Evolutionary conservation across 2,888 invertebrate genomes (phyloP).

Genomic region (Caprella mutica): DNA sequence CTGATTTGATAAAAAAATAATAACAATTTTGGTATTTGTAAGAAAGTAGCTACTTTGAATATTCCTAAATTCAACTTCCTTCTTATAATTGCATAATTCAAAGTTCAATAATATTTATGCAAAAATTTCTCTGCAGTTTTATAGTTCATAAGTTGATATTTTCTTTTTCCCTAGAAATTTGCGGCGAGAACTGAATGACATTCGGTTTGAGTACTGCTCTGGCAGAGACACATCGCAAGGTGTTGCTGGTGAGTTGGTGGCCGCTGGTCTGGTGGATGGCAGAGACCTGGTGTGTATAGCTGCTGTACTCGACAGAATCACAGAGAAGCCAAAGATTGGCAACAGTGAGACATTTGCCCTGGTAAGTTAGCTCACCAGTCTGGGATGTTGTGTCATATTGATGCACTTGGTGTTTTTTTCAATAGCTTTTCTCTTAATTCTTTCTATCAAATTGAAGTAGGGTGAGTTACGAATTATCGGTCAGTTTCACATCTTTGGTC

Average conservation of each 20-base stretch:
- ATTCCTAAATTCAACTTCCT: too few species aligned
- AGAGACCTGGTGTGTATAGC: slow-evolving; percentile 87
- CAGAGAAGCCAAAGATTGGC: slow-evolving; percentile 53
- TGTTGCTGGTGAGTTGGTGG: slow-evolving; percentile 84
- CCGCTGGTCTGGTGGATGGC: slow-evolving; percentile 85
- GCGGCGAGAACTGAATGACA: slow-evolving; percentile 85
- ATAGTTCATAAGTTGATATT: not conserved
- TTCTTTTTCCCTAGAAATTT: slow-evolving; percentile 55
- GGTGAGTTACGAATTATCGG: too few species aligned
- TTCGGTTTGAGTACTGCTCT: slow-evolving; percentile 87
- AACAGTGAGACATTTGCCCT: slow-evolving; percentile 69
- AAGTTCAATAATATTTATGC: not conserved
- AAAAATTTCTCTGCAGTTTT: too few species aligned
- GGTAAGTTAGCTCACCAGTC: slow-evolving; percentile 45
- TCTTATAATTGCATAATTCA: too few species aligned
- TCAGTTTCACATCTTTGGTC: too few species aligned
- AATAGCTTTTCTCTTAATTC: too few species aligned
- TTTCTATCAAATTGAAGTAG: too few species aligned
- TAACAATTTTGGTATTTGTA: too few species aligned
- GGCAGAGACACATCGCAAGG: slow-evolving; percentile 67
- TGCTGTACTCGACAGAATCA: slow-evolving; percentile 77
- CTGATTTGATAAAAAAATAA: too few species aligned
- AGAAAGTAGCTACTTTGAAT: too few species aligned
- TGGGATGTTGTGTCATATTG: not conserved
- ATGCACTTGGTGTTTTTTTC: not conserved